A percentile compares a stretch with the other conserved stretches of the same genome.
phyloP scores from a whole-genome alignment of 2,797 vertebrate species.

The Enteromius thamalakanensis region DNA sequence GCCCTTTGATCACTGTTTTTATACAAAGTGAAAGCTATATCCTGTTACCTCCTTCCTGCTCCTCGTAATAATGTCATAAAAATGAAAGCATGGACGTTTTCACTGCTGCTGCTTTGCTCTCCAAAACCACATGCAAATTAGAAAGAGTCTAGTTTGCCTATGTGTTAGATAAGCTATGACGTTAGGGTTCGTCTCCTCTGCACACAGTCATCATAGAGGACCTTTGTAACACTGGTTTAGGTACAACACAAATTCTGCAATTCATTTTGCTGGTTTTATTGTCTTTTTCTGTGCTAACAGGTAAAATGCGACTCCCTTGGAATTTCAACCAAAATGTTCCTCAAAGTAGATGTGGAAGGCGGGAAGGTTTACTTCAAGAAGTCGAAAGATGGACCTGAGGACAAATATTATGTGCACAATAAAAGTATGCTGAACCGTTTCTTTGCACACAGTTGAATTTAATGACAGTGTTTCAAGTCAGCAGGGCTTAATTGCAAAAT shows the following conservation, averaged over 20 bases:
- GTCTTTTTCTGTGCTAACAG: constrained; percentile 71
- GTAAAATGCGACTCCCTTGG: constrained; percentile 91
- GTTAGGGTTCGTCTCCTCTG: not conserved
- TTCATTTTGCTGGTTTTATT: not conserved
- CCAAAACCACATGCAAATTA: constrained; percentile 48
- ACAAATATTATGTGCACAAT: constrained; percentile 93
- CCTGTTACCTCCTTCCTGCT: not conserved
- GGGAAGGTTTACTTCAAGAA: constrained; percentile 94
- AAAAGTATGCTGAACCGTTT: constrained; percentile 85
- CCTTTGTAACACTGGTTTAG: not conserved
- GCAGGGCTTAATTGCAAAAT: not conserved
- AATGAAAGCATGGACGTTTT: constrained; percentile 6
- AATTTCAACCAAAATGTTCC: constrained; percentile 89
- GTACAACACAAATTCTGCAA: not conserved
- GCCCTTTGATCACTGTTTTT: not conserved
- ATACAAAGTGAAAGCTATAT: not conserved
- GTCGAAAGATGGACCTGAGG: constrained; percentile 92
- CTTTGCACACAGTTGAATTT: not conserved
- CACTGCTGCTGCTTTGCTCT: not conserved
- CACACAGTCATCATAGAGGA: not conserved
- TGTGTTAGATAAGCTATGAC: not conserved
- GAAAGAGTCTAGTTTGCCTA: constrained; percentile 11
- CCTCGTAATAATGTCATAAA: not conserved
- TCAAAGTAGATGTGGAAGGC: constrained; percentile 96
- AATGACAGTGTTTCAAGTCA: not conserved